Evolutionary conservation across 2,113 vertebrate genomes (phyloP).

Genomic region (Tamias sibiricus): DNA sequence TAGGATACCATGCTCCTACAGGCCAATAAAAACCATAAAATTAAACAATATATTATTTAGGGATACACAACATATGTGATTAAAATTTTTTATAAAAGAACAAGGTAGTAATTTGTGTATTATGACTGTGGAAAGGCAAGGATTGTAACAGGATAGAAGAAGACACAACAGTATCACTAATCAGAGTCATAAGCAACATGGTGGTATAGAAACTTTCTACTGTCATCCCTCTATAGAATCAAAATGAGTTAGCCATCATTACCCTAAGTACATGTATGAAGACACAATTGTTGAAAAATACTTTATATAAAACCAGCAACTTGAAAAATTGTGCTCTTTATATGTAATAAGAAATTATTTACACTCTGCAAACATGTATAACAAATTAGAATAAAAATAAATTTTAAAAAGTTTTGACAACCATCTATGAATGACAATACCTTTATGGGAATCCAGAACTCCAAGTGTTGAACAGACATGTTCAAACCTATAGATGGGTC

Average conservation of each 20-base stretch:
- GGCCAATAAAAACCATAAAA: constrained; percentile 7
- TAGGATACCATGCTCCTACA: neutral
- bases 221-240: neutral
- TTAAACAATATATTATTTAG: neutral
- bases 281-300: no score
- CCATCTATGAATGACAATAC: neutral
- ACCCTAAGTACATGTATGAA: no score
- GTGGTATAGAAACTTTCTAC: neutral
- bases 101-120: neutral
- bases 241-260: no score
- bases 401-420: neutral
- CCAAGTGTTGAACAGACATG: neutral
- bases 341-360: no score
- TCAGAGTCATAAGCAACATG: neutral
- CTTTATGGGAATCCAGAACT: neutral
- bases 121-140: neutral
- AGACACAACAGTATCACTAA: neutral
- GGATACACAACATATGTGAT: constrained; percentile 1
- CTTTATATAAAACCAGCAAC: no score
- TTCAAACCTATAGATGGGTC: neutral
- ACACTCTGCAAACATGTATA: no score
- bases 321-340: no score
- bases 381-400: no score
- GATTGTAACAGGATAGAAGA: neutral
- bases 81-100: constrained; percentile 1